Conservation (phyloP, 2,888 invertebrate genomes). For the Meganola albula region DNA sequence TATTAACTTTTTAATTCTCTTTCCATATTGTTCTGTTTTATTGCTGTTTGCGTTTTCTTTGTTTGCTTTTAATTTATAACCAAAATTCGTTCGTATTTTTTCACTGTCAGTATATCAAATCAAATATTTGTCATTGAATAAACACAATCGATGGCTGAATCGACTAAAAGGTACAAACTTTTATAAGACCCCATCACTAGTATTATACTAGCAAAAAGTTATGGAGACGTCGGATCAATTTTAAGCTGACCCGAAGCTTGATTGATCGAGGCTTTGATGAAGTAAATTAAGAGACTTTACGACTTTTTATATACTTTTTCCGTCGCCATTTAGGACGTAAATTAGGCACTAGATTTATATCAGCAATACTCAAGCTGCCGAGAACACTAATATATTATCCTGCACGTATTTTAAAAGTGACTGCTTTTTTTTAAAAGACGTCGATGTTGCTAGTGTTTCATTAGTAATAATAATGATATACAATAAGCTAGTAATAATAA, state of each 20-base stretch:
- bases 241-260: conserved; percentile 37
- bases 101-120: no score
- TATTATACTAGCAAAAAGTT: conserved; percentile 26
- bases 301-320: conserved; percentile 21
- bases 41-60: no score
- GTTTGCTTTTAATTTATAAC: no score
- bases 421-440: not conserved
- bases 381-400: conserved; percentile 19
- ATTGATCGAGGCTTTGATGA: conserved; percentile 44
- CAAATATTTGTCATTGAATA: no score
- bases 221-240: conserved; percentile 36
- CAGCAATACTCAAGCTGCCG: conserved; percentile 6
- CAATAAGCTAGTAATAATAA: no score
- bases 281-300: conserved; percentile 39
- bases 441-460: no score
- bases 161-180: conserved; percentile 7
- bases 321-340: conserved; percentile 9
- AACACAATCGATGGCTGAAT: conserved; percentile 4
- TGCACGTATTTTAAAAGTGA: conserved; percentile 3
- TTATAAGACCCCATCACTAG: conserved; percentile 19
- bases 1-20: no score
- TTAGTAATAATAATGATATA: no score
- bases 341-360: conserved; percentile 24
- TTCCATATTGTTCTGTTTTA: no score
- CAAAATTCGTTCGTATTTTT: no score